Percentiles rank a stretch among this genome's conserved stretches.
phyloP scores from a whole-genome alignment of 2,113 vertebrate species.

The Leptobrachium ailaonicum region DNA sequence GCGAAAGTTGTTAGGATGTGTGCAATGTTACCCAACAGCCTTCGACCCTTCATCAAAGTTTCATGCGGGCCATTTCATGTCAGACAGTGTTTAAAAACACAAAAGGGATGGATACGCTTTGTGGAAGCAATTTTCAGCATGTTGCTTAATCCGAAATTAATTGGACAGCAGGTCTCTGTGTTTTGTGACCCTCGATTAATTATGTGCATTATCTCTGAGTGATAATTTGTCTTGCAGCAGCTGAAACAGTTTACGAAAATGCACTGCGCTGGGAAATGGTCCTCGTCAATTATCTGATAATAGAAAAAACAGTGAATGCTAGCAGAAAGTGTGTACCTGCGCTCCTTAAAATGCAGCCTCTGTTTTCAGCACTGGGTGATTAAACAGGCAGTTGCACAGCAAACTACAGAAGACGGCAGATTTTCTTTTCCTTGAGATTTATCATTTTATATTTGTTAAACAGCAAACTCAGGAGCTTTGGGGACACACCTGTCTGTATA shows the following conservation, averaged over 20 bases:
- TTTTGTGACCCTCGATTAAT: conserved; percentile 36
- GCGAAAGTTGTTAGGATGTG: no score
- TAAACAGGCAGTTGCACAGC: no score
- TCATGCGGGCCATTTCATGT: neutral
- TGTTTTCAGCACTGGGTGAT: no score
- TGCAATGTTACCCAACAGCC: no score
- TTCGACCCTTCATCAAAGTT: no score
- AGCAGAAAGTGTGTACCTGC: neutral
- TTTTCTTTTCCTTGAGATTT: no score
- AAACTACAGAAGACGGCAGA: no score
- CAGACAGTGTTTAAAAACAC: neutral
- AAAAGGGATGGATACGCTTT: neutral
- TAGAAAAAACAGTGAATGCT: neutral
- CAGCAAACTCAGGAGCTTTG: no score
- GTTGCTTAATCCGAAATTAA: conserved; percentile 32
- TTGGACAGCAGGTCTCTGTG: conserved; percentile 34
- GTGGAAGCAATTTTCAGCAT: conserved; percentile 43
- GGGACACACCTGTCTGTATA: no score
- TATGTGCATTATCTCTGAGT: conserved; percentile 45
- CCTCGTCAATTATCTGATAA: neutral
- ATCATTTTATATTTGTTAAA: no score
- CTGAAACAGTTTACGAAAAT: neutral
- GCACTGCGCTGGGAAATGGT: neutral
- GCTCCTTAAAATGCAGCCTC: no score
- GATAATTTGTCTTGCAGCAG: conserved; percentile 33